Percentiles rank a stretch among this genome's conserved stretches.
Evolutionary conservation across 2,797 vertebrate species (phyloP).

Genomic region (Syngnathus rostellatus): DNA sequence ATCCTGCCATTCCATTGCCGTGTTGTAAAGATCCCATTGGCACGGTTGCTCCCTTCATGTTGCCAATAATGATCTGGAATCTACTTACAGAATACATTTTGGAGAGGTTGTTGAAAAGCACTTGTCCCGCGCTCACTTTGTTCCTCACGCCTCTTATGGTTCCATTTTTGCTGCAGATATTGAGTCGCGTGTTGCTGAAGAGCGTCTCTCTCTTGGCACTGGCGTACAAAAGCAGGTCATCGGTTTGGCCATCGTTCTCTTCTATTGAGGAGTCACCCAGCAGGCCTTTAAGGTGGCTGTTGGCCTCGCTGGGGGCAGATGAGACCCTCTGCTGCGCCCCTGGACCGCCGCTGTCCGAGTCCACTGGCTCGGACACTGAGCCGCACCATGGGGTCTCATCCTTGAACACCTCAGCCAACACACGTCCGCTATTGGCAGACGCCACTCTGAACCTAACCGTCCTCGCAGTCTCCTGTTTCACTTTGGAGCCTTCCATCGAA

Average conservation of each 20-base stretch:
- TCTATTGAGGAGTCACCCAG: conserved; percentile 51
- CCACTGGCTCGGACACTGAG: conserved; percentile 66
- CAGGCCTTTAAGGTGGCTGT: conserved; percentile 77
- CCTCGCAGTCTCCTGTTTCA: conserved; percentile 66
- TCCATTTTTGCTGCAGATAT: conserved; percentile 97
- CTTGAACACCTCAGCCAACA: conserved; percentile 87
- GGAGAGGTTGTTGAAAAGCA: conserved; percentile 91
- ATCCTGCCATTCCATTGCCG: background rate
- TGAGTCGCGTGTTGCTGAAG: conserved; percentile 84
- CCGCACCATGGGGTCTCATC: conserved; percentile 62
- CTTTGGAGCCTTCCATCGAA: conserved; percentile 67
- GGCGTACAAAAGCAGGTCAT: conserved; percentile 82
- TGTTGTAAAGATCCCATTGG: background rate
- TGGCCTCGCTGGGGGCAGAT: conserved; percentile 65
- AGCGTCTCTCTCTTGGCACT: conserved; percentile 78
- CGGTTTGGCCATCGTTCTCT: conserved; percentile 72
- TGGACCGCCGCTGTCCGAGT: conserved; percentile 77
- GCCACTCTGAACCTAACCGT: conserved; percentile 90
- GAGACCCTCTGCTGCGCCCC: conserved; percentile 69
- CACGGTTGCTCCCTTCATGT: background rate
- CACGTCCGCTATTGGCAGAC: conserved; percentile 87
- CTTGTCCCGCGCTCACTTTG: conserved; percentile 98
- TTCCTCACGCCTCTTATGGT: conserved; percentile 93
- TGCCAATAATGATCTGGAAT: background rate
- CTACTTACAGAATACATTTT: conserved; percentile 82